A percentile compares a stretch with the other conserved stretches of the same genome.
Evolutionary conservation across 1,140 invertebrate genomes (phyloP).

Genomic region (Caenorhabditis briggsae): DNA sequence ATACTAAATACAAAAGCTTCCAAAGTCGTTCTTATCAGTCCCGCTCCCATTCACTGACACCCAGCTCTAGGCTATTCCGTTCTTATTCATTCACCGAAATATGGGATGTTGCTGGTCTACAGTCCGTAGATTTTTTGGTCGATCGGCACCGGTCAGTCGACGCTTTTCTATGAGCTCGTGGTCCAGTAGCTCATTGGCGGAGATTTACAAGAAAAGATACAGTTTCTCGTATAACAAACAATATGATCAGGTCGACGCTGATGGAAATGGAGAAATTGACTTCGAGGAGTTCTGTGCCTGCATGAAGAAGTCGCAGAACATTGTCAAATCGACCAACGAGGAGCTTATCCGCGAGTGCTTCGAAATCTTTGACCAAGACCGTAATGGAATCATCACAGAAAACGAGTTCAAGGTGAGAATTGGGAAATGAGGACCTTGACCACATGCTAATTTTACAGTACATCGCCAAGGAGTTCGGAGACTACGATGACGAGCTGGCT

Average conservation of each 20-base stretch:
- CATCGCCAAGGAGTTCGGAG: conserved; percentile 77
- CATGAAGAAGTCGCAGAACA: conserved; percentile 75
- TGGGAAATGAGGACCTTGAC: background rate
- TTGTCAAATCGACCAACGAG: conserved; percentile 73
- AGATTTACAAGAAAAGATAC: too few relatives aligned
- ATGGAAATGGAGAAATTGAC: conserved; percentile 77
- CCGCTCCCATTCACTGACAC: background rate
- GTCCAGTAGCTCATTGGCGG: too few relatives aligned
- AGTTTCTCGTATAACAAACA: too few relatives aligned
- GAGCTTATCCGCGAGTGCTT: conserved; percentile 76
- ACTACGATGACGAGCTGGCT: conserved; percentile 75
- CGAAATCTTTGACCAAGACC: conserved; percentile 76
- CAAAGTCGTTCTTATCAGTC: background rate
- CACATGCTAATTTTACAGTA: conserved; percentile 70
- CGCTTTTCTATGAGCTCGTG: too few relatives aligned
- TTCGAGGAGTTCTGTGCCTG: conserved; percentile 78
- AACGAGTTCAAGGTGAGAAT: conserved; percentile 75
- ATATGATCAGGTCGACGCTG: conserved; percentile 74
- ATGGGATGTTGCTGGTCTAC: too few relatives aligned
- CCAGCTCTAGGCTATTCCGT: background rate
- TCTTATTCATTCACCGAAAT: too few relatives aligned
- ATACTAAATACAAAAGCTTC: background rate
- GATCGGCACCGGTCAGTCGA: background rate
- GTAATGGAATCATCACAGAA: conserved; percentile 76
- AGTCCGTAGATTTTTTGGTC: background rate